Base-by-base conservation (phyloP, 2,888 invertebrate species). In the Coenonympha arcania region DNA sequence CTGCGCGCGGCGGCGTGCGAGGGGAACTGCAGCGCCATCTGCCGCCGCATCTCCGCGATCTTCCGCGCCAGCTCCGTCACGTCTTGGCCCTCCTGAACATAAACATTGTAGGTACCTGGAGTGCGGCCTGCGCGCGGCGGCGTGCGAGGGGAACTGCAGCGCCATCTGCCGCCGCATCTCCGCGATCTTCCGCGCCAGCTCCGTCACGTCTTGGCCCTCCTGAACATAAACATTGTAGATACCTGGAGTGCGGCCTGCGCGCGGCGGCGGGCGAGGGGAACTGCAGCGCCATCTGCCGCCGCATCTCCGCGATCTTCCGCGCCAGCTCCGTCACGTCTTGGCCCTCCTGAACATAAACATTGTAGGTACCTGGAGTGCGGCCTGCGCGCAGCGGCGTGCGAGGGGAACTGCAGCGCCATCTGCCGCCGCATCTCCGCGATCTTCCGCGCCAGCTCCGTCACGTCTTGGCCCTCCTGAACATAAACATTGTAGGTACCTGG, bases 271-370 rank as follows among this genome's bases (percentile, higher is more conserved):
- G 76, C 1, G 72, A 50, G 0, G 81, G 78, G 57, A 74, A 78
- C 66, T 82, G 79, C 4, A 88, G 63, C 3, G 81, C 64, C 69
- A 88, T 86, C 59, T 88, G 88, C 1, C 89, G 82, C 41, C 91
- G 89, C 44, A 97, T 82, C 57, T 95, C 95, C 6, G 89, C 87
- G 20, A 95, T 88, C 66, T 90, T 92, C 71, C 92, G 93, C 63
- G 93, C 90, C 41, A 96, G 82, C 58, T 93, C 94, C 0, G 92
- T 89, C 0, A 95, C 94, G 61, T 97, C 96, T 48, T 92, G 93
- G 0, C 96, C 96, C 68, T 93, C 93, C 76, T 91, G 51, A 26
- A 24, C 15, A n/a, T n/a, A n/a, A n/a, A n/a, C 9, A 6, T 8
- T 1, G 36, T 6, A 2, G 33, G n/a, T 59, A 83, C 84, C 83